Conservation (phyloP, 2,888 invertebrate genomes). For the Lymantria monacha region DNA sequence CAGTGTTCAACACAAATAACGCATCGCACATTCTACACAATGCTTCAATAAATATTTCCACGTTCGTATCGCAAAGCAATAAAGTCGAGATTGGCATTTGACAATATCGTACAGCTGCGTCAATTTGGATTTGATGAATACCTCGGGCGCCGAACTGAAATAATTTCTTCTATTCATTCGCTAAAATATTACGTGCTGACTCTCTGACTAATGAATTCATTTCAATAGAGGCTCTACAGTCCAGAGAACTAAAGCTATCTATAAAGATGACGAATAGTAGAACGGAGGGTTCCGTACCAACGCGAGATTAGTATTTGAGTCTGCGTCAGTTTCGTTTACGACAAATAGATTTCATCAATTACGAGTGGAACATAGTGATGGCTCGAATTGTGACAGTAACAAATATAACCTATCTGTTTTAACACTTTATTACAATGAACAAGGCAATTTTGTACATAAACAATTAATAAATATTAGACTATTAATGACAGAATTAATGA, state of each 20-base stretch:
- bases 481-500: too few relatives aligned
- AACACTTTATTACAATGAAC: not conserved
- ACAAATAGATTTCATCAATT: slow-evolving; percentile 21
- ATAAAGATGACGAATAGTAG: slow-evolving; percentile 45
- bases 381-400: not conserved
- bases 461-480: too few relatives aligned
- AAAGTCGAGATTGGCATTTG: slow-evolving; percentile 22
- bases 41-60: slow-evolving; percentile 7
- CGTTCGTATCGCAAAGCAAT: slow-evolving; percentile 25
- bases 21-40: slow-evolving; percentile 10
- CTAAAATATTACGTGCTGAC: slow-evolving; percentile 62
- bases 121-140: slow-evolving; percentile 53
- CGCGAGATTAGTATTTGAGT: slow-evolving; percentile 19
- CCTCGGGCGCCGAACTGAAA: slow-evolving; percentile 48
- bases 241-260: slow-evolving; percentile 30
- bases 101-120: slow-evolving; percentile 15
- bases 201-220: slow-evolving; percentile 67
- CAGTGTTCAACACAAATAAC: slow-evolving; percentile 30
- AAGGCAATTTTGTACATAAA: not conserved
- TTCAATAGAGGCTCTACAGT: slow-evolving; percentile 49
- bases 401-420: slow-evolving; percentile 5
- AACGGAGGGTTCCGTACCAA: slow-evolving; percentile 26
- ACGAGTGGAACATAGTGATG: not conserved
- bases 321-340: slow-evolving; percentile 2
- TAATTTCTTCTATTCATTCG: slow-evolving; percentile 67